Evolutionary conservation across 2,888 invertebrate species (phyloP).

Genomic region (Heliconius erato): DNA sequence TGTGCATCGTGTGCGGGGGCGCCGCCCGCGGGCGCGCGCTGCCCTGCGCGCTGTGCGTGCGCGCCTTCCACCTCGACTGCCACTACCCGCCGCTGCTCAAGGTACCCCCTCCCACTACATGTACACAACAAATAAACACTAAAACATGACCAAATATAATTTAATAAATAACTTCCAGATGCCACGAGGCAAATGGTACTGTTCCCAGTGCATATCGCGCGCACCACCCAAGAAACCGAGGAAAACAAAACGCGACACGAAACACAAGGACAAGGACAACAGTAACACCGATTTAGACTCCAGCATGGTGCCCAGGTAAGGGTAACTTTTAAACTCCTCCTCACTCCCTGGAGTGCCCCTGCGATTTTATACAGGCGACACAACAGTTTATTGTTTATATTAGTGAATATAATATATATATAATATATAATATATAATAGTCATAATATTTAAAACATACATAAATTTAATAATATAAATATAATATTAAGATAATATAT

Average conservation of each 20-base stretch:
- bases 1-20: constrained; percentile 91
- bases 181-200: constrained; percentile 95
- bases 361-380: too few relatives aligned
- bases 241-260: constrained; percentile 82
- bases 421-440: too few relatives aligned
- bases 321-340: too few relatives aligned
- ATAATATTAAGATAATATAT: too few relatives aligned
- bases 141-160: too few relatives aligned
- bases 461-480: too few relatives aligned
- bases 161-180: constrained; percentile 72
- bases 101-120: background rate
- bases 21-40: constrained; percentile 87
- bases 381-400: too few relatives aligned
- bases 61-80: constrained; percentile 97
- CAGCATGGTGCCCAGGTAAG: constrained; percentile 79
- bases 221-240: constrained; percentile 91
- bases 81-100: constrained; percentile 92
- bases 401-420: too few relatives aligned
- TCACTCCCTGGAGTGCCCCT: too few relatives aligned
- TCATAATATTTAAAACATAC: too few relatives aligned
- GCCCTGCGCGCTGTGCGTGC: constrained; percentile 95
- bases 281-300: constrained; percentile 60
- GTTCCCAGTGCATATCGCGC: constrained; percentile 93
- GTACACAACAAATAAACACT: too few relatives aligned
- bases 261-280: constrained; percentile 69